These are phyloP conservation scores for Drosophila murphyi DNA, from an alignment of 1,140 invertebrate genomes.

Conservation along the genomic window DNA sequence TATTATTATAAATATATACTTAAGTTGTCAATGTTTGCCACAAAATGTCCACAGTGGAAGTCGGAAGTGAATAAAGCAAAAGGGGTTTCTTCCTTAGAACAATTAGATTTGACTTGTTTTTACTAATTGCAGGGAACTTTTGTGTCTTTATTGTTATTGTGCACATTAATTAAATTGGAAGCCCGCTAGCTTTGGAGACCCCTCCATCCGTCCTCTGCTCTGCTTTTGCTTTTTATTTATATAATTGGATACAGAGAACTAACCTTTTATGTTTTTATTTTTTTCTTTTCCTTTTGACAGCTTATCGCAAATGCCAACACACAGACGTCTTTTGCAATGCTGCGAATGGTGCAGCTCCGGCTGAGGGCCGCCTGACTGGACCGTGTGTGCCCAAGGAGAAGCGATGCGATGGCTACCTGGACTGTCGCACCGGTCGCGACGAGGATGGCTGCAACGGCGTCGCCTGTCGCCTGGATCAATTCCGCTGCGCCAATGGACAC, in stretches of 20 bases:
- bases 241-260: neutral
- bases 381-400: conserved; percentile 94
- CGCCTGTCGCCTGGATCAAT: conserved; percentile 94
- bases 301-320: conserved; percentile 92
- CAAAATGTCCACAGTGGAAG: neutral
- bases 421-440: conserved; percentile 94
- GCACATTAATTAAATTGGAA: conserved; percentile 36
- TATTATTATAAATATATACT: neutral
- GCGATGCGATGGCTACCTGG: conserved; percentile 94
- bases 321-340: conserved; percentile 93
- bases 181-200: neutral
- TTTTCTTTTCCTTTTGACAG: conserved; percentile 84
- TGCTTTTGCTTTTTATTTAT: conserved; percentile 1
- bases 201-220: neutral
- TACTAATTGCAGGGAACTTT: conserved; percentile 21
- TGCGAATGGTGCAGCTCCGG: conserved; percentile 83
- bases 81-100: conserved; percentile 2
- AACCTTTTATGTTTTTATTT: neutral
- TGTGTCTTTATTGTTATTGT: conserved; percentile 11
- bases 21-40: neutral
- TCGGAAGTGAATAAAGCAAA: neutral
- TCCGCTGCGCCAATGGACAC: conserved; percentile 92
- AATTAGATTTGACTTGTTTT: conserved; percentile 38
- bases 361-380: conserved; percentile 86
- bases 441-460: conserved; percentile 92